These are phyloP conservation scores for Apostichopus californicus DNA, from an alignment of 35 echinoderm and acorn worm genomes.

Conservation along the genomic window DNA sequence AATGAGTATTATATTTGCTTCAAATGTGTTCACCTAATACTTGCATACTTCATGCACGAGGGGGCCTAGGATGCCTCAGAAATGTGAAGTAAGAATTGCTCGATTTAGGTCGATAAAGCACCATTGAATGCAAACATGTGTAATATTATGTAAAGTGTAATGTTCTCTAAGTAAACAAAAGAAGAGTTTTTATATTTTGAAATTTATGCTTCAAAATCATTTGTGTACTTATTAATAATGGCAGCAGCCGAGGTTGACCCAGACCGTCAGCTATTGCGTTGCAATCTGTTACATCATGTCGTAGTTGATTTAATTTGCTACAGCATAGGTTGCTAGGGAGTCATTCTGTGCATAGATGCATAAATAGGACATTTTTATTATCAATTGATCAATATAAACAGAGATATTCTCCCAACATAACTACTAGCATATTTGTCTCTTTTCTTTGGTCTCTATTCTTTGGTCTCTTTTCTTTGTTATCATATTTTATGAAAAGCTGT, in stretches of 20 bases:
- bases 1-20: too few relatives aligned
- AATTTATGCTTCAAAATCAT: background rate
- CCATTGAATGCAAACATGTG: background rate
- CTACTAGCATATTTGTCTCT: background rate
- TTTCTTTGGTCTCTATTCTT: background rate
- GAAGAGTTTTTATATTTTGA: background rate
- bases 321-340: background rate
- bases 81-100: too few relatives aligned
- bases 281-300: background rate
- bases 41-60: too few relatives aligned
- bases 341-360: background rate
- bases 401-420: background rate
- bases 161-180: background rate
- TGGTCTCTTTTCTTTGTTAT: background rate
- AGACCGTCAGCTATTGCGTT: background rate
- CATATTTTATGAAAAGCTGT: too few relatives aligned
- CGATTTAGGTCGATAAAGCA: too few relatives aligned
- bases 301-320: background rate
- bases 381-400: background rate
- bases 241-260: background rate
- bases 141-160: constrained; percentile 1
- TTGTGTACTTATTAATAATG: constrained; percentile 5
- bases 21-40: too few relatives aligned
- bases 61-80: too few relatives aligned
- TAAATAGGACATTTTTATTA: background rate